phyloP scores from a whole-genome alignment of 2,888 invertebrate genomes.

The Idaea straminata region DNA sequence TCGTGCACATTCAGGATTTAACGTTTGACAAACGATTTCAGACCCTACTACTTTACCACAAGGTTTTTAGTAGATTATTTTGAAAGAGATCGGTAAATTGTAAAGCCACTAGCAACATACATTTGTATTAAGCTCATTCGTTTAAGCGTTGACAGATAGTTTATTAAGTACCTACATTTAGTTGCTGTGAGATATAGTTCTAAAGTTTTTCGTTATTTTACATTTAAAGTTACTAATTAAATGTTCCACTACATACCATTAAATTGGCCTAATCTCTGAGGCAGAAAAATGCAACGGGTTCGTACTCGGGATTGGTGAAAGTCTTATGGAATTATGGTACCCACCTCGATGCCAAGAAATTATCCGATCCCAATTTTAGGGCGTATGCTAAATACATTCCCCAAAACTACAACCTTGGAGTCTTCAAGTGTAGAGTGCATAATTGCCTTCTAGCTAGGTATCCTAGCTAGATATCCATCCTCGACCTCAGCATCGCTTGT shows the following conservation, averaged over 20 bases:
- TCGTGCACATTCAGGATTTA: conserved; percentile 1
- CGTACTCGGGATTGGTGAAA: background rate
- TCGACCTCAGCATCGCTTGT: no score
- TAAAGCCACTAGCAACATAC: conserved; percentile 2
- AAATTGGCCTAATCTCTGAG: background rate
- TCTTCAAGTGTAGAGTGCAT: no score
- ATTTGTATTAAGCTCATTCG: conserved; percentile 6
- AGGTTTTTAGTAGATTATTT: background rate
- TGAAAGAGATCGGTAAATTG: background rate
- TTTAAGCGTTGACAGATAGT: conserved; percentile 7
- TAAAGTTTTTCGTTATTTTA: background rate
- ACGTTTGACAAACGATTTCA: background rate
- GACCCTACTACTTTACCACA: background rate
- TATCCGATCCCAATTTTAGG: no score
- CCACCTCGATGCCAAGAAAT: no score
- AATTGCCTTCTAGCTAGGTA: no score
- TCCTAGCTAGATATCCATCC: no score
- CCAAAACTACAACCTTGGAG: no score
- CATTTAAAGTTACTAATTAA: background rate
- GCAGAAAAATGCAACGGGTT: background rate
- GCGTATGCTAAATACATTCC: no score
- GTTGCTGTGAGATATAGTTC: background rate
- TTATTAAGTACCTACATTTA: conserved; percentile 5
- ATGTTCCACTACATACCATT: background rate
- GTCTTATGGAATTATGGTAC: no score